Evolutionary conservation across 2,113 vertebrate species (phyloP), one percentile per base, ranked within the genome.

Genomic region (Dunckerocampus dactyliophorus): DNA sequence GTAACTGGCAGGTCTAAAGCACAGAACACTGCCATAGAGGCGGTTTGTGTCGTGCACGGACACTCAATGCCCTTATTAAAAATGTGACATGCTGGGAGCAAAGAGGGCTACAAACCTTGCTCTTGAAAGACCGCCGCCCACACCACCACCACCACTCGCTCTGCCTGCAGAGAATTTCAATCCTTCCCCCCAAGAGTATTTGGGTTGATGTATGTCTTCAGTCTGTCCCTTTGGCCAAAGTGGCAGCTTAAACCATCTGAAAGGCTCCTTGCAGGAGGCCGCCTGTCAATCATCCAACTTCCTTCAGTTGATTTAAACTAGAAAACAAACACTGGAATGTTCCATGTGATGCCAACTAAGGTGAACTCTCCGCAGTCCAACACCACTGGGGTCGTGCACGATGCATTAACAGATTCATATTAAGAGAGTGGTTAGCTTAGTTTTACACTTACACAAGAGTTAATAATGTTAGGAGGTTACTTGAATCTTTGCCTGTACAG

Each of bases 11-110:
- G 5, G 1, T 34, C 3, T 34, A 8, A 34, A 34, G 39, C 12
- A 43, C 39, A 14, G 3, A 5, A 43, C 12, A 14, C 8, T 31
- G 15, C 5, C 22, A 8, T 10, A 4, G 15, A 8, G 24, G 51
- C 14, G 17, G 16, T 31, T 20, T 4, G 54, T 61, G 43, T 53
- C 48, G 58, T 70, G 77, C 22, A 56, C 69, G 63, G 73, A 77
- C 72, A 81, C 75, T 19, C 65, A 62, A 62, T 74, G 67, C 55
- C 77, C 81, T 88, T 87, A 84, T 90, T 85, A 85, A 87, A 87
- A 85, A 82, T 73, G 57, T 71, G 63, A 42, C 85, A 74, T 65
- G 76, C 88, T 85, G 81, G 58, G 84, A 77, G 75, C 51, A 79
- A 79, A 80, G 71, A 59, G 57, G 76, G 72, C 64, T 47, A 64